Evolutionary conservation across 1,140 invertebrate genomes (phyloP).

Genomic region (Drosophila willistoni): DNA sequence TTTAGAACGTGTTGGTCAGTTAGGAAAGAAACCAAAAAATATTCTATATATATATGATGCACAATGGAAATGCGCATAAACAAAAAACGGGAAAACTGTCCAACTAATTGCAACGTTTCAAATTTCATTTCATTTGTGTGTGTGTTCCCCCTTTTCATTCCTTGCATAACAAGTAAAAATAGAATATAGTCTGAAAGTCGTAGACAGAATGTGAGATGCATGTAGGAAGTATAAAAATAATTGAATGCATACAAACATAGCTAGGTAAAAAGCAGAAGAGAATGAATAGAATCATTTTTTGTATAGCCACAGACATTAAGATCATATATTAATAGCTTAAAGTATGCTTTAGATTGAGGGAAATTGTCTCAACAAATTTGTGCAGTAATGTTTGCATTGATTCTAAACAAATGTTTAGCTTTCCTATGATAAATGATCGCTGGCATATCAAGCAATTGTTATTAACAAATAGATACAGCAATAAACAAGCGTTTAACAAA

Average conservation of each 20-base stretch:
- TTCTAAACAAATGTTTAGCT: constrained; percentile 44
- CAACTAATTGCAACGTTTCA: constrained; percentile 16
- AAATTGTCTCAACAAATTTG: not conserved
- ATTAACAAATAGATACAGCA: constrained; percentile 31
- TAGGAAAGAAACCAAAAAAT: constrained; percentile 6
- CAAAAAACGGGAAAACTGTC: constrained; percentile 10
- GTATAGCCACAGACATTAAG: not conserved
- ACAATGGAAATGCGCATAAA: constrained; percentile 3
- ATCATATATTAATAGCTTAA: not conserved
- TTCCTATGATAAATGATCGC: constrained; percentile 66
- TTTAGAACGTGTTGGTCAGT: constrained; percentile 10
- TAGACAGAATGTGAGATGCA: not conserved
- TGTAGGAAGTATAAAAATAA: not conserved
- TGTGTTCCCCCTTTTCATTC: not conserved
- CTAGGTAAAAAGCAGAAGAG: not conserved
- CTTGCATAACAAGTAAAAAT: constrained; percentile 6
- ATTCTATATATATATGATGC: not conserved
- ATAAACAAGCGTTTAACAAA: constrained; percentile 30
- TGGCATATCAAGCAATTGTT: constrained; percentile 52
- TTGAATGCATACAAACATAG: not conserved
- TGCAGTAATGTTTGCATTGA: constrained; percentile 40
- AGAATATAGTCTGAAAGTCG: not conserved
- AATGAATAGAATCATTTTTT: not conserved
- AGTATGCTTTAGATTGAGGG: not conserved
- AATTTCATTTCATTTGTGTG: constrained; percentile 17